These are phyloP conservation scores for Blastobasis lacticolella DNA, from an alignment of 2,888 invertebrate genomes.

Conservation along the genomic window DNA sequence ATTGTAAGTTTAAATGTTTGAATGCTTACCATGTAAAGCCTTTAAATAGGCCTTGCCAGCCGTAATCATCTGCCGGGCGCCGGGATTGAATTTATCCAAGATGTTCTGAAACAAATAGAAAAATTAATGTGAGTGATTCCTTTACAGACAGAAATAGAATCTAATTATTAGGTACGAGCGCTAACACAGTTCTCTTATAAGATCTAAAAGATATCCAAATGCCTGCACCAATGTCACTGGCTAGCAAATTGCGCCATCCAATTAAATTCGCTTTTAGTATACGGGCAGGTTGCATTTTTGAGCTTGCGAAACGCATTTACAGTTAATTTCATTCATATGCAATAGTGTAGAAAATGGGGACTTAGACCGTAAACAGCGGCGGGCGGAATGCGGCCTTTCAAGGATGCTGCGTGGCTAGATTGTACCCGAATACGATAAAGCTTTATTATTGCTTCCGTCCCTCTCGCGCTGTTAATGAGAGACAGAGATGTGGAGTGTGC, in stretches of 20 bases:
- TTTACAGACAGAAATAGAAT: too few relatives aligned
- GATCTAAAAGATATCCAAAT: too few relatives aligned
- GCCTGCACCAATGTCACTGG: too few relatives aligned
- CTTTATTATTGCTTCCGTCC: too few relatives aligned
- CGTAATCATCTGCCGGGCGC: constrained; percentile 93
- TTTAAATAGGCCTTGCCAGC: constrained; percentile 96
- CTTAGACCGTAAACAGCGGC: constrained; percentile 59
- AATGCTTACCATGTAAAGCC: constrained; percentile 90
- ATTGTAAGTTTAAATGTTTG: too few relatives aligned
- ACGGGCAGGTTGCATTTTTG: constrained; percentile 1
- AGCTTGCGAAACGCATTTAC: background rate
- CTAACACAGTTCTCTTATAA: too few relatives aligned
- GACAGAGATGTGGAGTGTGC: too few relatives aligned
- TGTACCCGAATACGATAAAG: too few relatives aligned
- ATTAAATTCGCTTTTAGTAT: too few relatives aligned
- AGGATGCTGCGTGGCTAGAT: constrained; percentile 52
- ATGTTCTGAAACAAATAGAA: constrained; percentile 86
- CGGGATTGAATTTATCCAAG: constrained; percentile 96
- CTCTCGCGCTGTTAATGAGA: too few relatives aligned
- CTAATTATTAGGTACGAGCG: too few relatives aligned
- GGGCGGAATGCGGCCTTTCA: constrained; percentile 68
- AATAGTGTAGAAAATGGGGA: constrained; percentile 37
- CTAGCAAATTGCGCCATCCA: too few relatives aligned
- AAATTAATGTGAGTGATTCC: constrained; percentile 8
- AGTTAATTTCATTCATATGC: constrained; percentile 27